Evolutionary conservation across 2,113 vertebrate genomes (phyloP).

Genomic region (Sphyrna mokarran): DNA sequence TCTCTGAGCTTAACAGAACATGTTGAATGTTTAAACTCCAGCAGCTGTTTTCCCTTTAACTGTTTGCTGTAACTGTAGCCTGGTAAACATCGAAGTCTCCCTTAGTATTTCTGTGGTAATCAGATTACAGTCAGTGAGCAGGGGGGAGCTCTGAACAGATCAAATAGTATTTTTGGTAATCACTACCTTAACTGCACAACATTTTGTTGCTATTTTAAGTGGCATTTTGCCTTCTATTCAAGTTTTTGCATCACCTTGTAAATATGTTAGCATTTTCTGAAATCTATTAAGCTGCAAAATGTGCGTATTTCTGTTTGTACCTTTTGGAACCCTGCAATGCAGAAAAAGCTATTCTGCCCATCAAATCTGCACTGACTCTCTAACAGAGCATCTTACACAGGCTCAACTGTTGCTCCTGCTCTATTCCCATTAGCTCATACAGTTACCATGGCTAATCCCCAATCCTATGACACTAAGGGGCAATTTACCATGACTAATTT

Average conservation of each 20-base stretch:
- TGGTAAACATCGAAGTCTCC: neutral
- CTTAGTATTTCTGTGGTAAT: conserved; percentile 8
- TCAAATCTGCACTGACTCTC: too few species aligned
- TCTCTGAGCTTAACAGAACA: neutral
- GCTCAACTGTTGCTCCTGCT: too few species aligned
- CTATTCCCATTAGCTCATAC: too few species aligned
- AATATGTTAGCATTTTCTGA: neutral
- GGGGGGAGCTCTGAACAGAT: neutral
- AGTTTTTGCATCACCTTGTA: neutral
- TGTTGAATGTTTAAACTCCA: conserved; percentile 24
- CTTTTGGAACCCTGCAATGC: neutral
- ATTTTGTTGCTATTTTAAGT: neutral
- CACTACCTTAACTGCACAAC: neutral
- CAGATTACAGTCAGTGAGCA: neutral
- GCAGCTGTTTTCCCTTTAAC: neutral
- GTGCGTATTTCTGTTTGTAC: neutral
- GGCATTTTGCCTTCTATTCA: neutral
- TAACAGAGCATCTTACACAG: too few species aligned
- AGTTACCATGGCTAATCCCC: too few species aligned
- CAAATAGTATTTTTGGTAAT: neutral
- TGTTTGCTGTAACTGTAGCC: neutral
- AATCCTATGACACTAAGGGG: too few species aligned
- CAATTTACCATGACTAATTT: too few species aligned
- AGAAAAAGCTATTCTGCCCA: too few species aligned
- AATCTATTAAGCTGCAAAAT: neutral